phyloP scores from a whole-genome alignment of 2,797 vertebrate species.

The Diplodus sargus region DNA sequence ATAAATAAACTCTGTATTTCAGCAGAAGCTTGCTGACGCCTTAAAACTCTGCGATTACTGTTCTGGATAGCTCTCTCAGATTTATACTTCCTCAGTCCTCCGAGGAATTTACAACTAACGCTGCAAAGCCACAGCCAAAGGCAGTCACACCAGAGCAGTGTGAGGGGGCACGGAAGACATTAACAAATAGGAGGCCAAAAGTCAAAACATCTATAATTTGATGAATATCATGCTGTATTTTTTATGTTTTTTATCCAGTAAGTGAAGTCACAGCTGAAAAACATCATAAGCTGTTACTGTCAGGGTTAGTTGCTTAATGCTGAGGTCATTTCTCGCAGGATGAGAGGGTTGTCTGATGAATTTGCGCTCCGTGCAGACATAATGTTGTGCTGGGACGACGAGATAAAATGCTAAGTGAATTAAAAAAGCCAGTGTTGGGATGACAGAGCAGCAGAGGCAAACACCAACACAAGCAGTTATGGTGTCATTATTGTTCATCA shows the following conservation, averaged over 20 bases:
- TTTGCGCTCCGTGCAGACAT: slow-evolving; percentile 36
- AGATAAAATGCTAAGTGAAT: slow-evolving; percentile 61
- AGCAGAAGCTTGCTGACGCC: slow-evolving; percentile 75
- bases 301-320: slow-evolving; percentile 42
- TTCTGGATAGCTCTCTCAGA: slow-evolving; percentile 57
- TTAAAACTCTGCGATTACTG: slow-evolving; percentile 69
- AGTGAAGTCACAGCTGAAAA: slow-evolving; percentile 26
- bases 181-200: slow-evolving; percentile 27
- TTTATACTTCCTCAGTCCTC: slow-evolving; percentile 62
- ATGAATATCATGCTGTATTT: slow-evolving; percentile 21
- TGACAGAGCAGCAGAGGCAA: slow-evolving; percentile 46
- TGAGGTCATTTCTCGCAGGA: slow-evolving; percentile 44
- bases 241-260: background rate
- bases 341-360: slow-evolving; percentile 46
- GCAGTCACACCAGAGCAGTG: slow-evolving; percentile 22
- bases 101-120: slow-evolving; percentile 66
- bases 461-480: slow-evolving; percentile 32
- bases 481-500: slow-evolving; percentile 45
- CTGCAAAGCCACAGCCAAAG: slow-evolving; percentile 32
- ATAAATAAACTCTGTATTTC: slow-evolving; percentile 77
- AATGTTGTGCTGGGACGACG: slow-evolving; percentile 41
- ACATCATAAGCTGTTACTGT: slow-evolving; percentile 42
- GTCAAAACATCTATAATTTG: slow-evolving; percentile 40
- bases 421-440: slow-evolving; percentile 44
- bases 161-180: slow-evolving; percentile 17